Evolutionary conservation across 2,113 vertebrate species (phyloP), one percentile per base, ranked within the genome.

Genomic region (Vulpes vulpes): DNA sequence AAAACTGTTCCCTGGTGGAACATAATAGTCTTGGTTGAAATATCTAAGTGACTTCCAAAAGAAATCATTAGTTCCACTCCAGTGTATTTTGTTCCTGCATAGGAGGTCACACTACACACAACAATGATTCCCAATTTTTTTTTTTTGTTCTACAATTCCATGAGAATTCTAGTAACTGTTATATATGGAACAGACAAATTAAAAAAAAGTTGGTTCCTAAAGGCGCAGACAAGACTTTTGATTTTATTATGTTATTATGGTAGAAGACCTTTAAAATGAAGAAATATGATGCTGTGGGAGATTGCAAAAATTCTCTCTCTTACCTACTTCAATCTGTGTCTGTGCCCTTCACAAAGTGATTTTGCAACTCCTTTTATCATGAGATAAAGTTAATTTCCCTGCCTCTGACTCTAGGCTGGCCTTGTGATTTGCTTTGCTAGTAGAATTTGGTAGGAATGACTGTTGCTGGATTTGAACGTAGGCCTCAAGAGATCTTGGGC

Each of bases 1-100:
- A 97, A 98, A 96, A 97, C 78, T 87, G 60, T 91, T 98, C 97
- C 95, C 96, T 92, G 30, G 89, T 93, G 95, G 93, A 92, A 74
- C 91, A 96, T 97, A 97, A 94, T 69, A 83, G 97, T 87, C 97
- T 89, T 95, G 74, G 91, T 90, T 97, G 98, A 98, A 97, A 97
- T 98, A 97, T 98, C 91, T 95, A 83, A 97, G 96, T 96, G 96
- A 96, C 97, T 97, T 95, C 74, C 79, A 71, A 59, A 97, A 97
- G 97, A 91, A 97, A 94, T 96, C 91, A 65, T 98, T 97, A 97
- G 96, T 97, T 97, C 87, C 79, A 89, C 86, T 87, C 53, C 59
- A 95, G 51, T 80, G 96, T 93, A 38, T 93, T 97, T 91, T 89
- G 91, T 97, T 93, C 78, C 69, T 83, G n/a, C 20, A 38, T 57